Base-by-base conservation (phyloP, 2,113 vertebrate species). In the Gnathonemus echidnorhynchus region DNA sequence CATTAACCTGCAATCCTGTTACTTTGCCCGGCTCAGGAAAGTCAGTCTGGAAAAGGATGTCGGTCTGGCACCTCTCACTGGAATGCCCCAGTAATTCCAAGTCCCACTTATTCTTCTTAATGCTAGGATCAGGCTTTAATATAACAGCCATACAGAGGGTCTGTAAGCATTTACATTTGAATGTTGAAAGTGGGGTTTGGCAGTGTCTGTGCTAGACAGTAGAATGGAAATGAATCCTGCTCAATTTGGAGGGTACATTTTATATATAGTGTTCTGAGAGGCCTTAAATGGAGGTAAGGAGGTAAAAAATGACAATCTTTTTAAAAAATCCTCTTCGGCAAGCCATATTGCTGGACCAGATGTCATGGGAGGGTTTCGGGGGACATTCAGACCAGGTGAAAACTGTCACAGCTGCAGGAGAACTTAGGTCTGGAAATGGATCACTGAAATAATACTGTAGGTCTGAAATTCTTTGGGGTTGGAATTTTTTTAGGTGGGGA, bases 1-100 rank as follows among this genome's bases (percentile, higher is more conserved):
- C 93, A 93, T 95, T 94, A 94, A 86, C 89, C 86, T 50, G 46
- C 84, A 91, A 90, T 35, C 74, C 35, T 42, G 93, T 88, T 91
- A 86, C 31, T 77, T 39, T 42, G 74, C 85, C 88, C 83, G 3
- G 0, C 89, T 45, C 86, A 48, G 45, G 90, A 88, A 90, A 74
- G 80, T 87, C 74, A 80, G 91, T 90, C 15, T 84, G 91, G 93
- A 92, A 93, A 94, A 91, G 88, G 88, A 17, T 66, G 93, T 92
- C 66, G 89, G 62, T 27, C 86, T 52, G 86, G 86, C 48, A 31
- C 8, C 21, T 53, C 86, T 93, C 91, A 92, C 90, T 91, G 91
- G 50, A 90, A 84, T 91, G 92, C 91, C 91, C 91, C 87, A 90
- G 92, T 92, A 91, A 89, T 91, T 90, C 90, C 88, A 90, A 88